Conservation (phyloP, 1,140 invertebrate species). For the Drosophila neocordata region DNA sequence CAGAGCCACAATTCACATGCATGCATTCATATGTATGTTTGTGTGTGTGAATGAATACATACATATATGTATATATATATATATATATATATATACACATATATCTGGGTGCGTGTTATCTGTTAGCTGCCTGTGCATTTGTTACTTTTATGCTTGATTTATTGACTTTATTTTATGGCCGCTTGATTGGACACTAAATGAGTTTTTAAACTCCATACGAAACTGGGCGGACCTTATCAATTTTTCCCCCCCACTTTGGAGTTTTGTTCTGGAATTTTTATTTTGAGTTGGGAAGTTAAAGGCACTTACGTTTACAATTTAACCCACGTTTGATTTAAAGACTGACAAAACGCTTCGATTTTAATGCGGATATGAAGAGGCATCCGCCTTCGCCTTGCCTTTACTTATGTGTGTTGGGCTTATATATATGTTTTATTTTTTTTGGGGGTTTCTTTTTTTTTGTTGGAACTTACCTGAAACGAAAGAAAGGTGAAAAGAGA, state of each 20-base stretch:
- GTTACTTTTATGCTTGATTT: slow-evolving; percentile 80
- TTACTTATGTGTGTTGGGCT: too few relatives aligned
- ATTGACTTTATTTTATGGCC: slow-evolving; percentile 80
- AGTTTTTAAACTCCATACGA: slow-evolving; percentile 78
- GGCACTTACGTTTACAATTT: slow-evolving; percentile 70
- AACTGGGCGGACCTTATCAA: slow-evolving; percentile 75
- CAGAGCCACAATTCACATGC: slow-evolving; percentile 32
- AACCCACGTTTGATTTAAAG: slow-evolving; percentile 63
- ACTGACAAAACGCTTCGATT: slow-evolving; percentile 77
- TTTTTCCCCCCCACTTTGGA: slow-evolving; percentile 39
- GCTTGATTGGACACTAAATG: slow-evolving; percentile 81
- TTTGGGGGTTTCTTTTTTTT: not conserved
- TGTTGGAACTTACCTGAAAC: slow-evolving; percentile 66
- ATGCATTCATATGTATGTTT: slow-evolving; percentile 3
- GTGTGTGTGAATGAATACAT: slow-evolving; percentile 22
- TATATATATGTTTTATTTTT: too few relatives aligned
- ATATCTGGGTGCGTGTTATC: slow-evolving; percentile 61
- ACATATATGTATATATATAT: not conserved
- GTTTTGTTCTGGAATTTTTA: slow-evolving; percentile 27
- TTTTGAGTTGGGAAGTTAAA: slow-evolving; percentile 44
- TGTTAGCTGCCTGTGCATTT: slow-evolving; percentile 73
- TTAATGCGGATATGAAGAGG: slow-evolving; percentile 53
- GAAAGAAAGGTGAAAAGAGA: slow-evolving; percentile 33
- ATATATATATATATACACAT: slow-evolving; percentile 23
- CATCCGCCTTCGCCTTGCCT: slow-evolving; percentile 21